Evolutionary conservation across 2,113 vertebrate genomes (phyloP), one percentile per base, ranked within the genome.

Genomic region (Takifugu bimaculatus): DNA sequence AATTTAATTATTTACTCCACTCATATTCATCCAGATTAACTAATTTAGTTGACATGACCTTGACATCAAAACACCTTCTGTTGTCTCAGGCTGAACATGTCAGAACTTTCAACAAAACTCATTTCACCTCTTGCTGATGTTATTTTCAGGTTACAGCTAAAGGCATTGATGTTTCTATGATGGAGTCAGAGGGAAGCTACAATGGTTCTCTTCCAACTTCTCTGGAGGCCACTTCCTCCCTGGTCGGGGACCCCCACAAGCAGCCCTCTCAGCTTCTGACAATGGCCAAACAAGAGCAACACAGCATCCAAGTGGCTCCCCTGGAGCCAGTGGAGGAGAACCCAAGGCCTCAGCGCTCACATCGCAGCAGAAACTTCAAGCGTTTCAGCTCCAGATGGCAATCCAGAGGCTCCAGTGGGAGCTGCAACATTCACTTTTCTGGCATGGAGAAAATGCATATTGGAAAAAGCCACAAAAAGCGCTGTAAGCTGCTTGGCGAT

Each of bases 401-500:
- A n/a, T 63, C 85, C 0, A 66, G 58, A 32, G n/a, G 70, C 29
- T 83, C 79, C 39, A 26, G 59, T 0, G 25, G 65, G 45, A 60
- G 61, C 54, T 51, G 28, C 64, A 85, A 74, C 57, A 1, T 57
- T 20, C 32, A 78, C 0, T 2, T 63, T 0, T 77, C 63, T 64
- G 20, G 68, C 0, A 1, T 70, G 39, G 45, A 13, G 49, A 20
- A 65, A 48, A 11, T n/a, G 15, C n/a, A 43, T 4, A 0, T 70
- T 56, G 32, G 65, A 6, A 90, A 79, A 76, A 80, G 77, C 26
- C 87, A 79, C 50, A 72, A 72, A 75, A 89, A 88, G 63, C 74
- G 83, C n/a, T 89, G 90, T 50, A 92, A 91, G 63, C 89, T 92
- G 55, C 83, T 93, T 7, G 91, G 91, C 0, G 90, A 92, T 1